Evolutionary conservation across 2,113 vertebrate species (phyloP).

Genomic region (Chamaea fasciata): DNA sequence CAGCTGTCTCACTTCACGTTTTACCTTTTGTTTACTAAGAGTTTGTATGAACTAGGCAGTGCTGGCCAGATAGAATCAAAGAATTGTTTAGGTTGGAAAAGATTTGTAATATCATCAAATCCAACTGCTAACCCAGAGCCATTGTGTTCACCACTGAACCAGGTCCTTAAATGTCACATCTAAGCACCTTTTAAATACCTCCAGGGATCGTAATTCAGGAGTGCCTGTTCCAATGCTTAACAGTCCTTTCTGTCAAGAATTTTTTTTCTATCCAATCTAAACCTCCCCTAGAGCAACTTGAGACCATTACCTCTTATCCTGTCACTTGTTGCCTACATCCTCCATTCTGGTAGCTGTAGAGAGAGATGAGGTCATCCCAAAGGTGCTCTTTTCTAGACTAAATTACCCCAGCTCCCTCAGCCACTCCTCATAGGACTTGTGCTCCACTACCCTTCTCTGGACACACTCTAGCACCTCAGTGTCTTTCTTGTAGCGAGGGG

Average conservation of each 20-base stretch:
- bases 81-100: not conserved
- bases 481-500: not conserved
- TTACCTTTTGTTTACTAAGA: not conserved
- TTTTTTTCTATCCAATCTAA: not conserved
- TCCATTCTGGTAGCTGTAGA: not conserved
- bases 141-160: not conserved
- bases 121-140: not conserved
- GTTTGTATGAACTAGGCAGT: not conserved
- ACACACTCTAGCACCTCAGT: fast-evolving
- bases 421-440: fast-evolving
- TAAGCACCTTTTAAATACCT: not conserved
- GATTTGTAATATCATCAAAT: not conserved
- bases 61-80: not conserved
- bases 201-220: not conserved
- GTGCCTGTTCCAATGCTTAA: not conserved
- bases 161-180: not conserved
- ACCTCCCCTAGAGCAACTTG: not conserved
- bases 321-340: not conserved
- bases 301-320: not conserved
- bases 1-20: not conserved
- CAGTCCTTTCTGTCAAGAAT: not conserved
- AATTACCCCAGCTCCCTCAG: not conserved
- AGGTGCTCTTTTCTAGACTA: not conserved
- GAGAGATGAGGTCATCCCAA: not conserved
- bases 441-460: not conserved